Evolutionary conservation across 2,113 vertebrate genomes (phyloP).

Genomic region (Oxygymnocypris stewartii): DNA sequence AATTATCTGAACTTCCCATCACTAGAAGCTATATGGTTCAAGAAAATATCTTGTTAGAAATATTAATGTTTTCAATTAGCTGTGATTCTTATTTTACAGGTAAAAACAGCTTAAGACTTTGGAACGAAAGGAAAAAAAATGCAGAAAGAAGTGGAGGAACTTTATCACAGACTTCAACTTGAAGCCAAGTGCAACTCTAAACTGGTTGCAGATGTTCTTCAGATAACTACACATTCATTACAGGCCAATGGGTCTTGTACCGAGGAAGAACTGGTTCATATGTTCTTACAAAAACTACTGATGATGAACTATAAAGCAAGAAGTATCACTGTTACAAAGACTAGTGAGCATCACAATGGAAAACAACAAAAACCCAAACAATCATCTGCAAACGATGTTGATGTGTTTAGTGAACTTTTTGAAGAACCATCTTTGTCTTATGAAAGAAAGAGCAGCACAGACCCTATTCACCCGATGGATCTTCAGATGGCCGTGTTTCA

Average conservation of each 20-base stretch:
- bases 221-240: neutral
- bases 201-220: neutral
- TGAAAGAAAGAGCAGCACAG: slow-evolving; percentile 2
- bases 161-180: slow-evolving; percentile 3
- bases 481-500: too few relatives aligned
- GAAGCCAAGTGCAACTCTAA: neutral
- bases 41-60: neutral
- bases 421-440: neutral
- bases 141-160: neutral
- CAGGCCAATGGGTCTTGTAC: neutral
- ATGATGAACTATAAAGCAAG: slow-evolving; percentile 26
- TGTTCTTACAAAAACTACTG: neutral
- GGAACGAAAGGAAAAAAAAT: neutral
- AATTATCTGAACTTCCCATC: too few relatives aligned
- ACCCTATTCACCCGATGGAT: slow-evolving; percentile 53
- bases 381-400: neutral
- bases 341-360: neutral
- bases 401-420: neutral
- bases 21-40: too few relatives aligned
- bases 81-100: neutral
- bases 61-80: too few relatives aligned
- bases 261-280: neutral
- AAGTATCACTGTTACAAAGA: neutral
- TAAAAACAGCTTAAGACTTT: neutral
- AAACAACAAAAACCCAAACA: neutral